A percentile compares a stretch with the other conserved stretches of the same genome.
Evolutionary conservation across 2,113 vertebrate genomes (phyloP).

Genomic region (Pipra filicauda): DNA sequence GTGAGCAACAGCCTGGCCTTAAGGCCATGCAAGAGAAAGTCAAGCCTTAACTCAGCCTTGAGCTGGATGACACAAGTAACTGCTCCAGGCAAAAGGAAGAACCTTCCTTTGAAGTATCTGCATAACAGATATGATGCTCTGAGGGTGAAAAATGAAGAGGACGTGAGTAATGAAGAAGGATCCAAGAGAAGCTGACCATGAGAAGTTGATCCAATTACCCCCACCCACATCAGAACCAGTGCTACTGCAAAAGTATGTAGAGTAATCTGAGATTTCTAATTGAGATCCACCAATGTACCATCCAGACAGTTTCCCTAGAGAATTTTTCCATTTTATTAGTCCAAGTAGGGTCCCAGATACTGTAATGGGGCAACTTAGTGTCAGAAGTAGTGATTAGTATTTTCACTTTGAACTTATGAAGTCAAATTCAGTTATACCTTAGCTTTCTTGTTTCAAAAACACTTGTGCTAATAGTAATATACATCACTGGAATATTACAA

Average conservation of each 20-base stretch:
- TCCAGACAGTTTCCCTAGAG: neutral
- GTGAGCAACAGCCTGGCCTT: neutral
- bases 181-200: neutral
- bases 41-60: neutral
- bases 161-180: neutral
- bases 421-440: neutral
- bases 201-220: neutral
- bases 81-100: neutral
- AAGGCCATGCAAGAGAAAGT: neutral
- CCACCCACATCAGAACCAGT: neutral
- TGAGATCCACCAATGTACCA: rapidly evolving
- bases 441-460: neutral
- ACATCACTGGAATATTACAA: neutral
- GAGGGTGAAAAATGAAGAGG: neutral
- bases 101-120: neutral
- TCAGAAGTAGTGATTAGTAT: neutral
- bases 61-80: neutral
- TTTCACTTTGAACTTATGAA: neutral
- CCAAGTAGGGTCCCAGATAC: neutral
- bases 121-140: neutral
- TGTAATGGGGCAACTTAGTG: neutral
- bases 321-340: neutral
- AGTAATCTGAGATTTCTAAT: neutral
- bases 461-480: rapidly evolving
- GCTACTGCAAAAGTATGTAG: neutral